These are phyloP conservation scores for Bufotes viridis DNA, from an alignment of 2,797 vertebrate species.

Conservation along the genomic window DNA sequence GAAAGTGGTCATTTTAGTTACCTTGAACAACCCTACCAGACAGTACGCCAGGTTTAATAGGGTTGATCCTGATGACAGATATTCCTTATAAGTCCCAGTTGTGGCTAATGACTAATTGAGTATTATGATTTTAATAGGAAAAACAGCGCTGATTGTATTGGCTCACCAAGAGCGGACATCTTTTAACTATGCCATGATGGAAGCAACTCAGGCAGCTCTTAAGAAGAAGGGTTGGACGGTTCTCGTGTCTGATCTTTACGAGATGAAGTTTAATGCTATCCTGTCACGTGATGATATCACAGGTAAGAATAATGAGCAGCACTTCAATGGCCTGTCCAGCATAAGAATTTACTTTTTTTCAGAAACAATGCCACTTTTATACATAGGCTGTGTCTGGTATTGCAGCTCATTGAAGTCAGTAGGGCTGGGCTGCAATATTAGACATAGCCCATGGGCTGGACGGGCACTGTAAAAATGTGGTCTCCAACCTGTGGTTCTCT, in stretches of 20 bases:
- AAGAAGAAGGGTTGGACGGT: constrained; percentile 73
- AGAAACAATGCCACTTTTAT: background rate
- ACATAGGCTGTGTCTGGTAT: background rate
- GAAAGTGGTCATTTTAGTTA: no score
- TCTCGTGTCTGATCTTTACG: constrained; percentile 80
- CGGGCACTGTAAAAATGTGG: background rate
- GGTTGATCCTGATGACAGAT: no score
- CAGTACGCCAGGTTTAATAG: no score
- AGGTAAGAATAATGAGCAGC: constrained; percentile 66
- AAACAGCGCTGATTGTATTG: constrained; percentile 76
- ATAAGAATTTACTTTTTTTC: background rate
- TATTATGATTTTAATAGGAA: constrained; percentile 49
- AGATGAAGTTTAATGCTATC: constrained; percentile 78
- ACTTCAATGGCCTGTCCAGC: no score
- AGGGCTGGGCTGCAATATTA: background rate
- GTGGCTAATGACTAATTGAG: background rate
- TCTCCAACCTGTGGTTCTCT: background rate
- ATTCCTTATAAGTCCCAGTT: background rate
- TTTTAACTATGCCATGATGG: constrained; percentile 81
- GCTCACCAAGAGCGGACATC: constrained; percentile 78
- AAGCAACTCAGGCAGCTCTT: constrained; percentile 72
- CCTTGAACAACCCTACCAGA: no score
- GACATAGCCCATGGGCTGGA: background rate
- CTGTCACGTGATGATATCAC: constrained; percentile 71
- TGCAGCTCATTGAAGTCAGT: background rate